Percentiles rank a stretch among this genome's conserved stretches.
Evolutionary conservation across 2,113 vertebrate genomes (phyloP).

Genomic region (Corythornis vintsioides): DNA sequence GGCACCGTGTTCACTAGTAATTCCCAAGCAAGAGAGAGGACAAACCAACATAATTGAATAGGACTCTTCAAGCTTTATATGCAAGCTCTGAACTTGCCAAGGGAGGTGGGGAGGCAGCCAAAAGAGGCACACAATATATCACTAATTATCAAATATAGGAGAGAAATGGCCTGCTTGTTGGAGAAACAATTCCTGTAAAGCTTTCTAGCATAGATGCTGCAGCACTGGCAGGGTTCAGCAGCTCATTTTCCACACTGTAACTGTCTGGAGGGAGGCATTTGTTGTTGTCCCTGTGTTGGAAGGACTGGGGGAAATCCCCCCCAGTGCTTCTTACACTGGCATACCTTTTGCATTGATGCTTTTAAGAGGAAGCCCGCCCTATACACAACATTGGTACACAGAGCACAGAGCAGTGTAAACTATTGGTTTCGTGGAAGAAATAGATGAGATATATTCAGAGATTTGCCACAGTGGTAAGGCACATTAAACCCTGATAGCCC

Average conservation of each 20-base stretch:
- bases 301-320: not conserved
- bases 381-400: not conserved
- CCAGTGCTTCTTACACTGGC: not conserved
- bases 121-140: not conserved
- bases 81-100: not conserved
- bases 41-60: conserved; percentile 44
- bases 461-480: not conserved
- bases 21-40: conserved; percentile 22
- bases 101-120: not conserved
- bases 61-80: not conserved
- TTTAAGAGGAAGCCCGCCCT: not conserved
- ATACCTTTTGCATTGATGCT: not conserved
- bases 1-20: conserved; percentile 37
- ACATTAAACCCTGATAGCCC: not conserved
- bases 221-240: not conserved
- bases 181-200: not conserved
- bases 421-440: not conserved
- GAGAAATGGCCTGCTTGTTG: not conserved
- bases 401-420: not conserved
- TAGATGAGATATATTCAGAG: rapidly evolving
- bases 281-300: not conserved
- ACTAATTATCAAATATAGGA: not conserved
- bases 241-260: not conserved
- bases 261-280: not conserved
- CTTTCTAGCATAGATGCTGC: not conserved